These are phyloP conservation scores for Hypanus sabinus DNA, from an alignment of 2,113 vertebrate genomes.

Conservation along the genomic window DNA sequence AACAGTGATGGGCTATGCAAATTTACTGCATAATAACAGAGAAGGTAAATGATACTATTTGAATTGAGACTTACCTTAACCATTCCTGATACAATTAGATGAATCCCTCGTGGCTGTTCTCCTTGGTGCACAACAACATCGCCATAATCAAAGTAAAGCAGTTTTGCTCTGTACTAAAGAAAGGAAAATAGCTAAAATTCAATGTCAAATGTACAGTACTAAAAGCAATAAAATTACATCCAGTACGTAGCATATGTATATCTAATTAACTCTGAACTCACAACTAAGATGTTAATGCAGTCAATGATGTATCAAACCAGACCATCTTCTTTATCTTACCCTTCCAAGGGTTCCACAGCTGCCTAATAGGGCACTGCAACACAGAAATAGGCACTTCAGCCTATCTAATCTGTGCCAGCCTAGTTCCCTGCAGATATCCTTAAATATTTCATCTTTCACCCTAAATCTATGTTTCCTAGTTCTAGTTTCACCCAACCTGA, in stretches of 20 bases:
- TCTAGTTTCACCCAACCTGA: no score
- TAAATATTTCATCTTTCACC: no score
- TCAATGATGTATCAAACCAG: background rate
- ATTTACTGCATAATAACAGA: background rate
- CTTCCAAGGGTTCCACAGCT: no score
- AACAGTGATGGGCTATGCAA: background rate
- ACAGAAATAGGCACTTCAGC: no score
- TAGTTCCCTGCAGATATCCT: no score
- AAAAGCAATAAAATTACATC: background rate
- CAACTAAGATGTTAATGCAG: background rate
- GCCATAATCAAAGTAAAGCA: conserved; percentile 51
- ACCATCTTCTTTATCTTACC: no score
- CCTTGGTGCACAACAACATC: conserved; percentile 50
- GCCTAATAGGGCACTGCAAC: no score
- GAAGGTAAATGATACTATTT: background rate
- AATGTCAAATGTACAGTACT: background rate
- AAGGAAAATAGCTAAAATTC: background rate
- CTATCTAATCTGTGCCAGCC: no score
- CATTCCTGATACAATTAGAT: conserved; percentile 57
- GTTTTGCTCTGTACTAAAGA: conserved; percentile 48
- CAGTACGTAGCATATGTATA: background rate
- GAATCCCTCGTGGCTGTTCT: conserved; percentile 52
- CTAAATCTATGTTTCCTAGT: no score
- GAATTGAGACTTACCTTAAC: conserved; percentile 47
- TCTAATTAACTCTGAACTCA: background rate